Conservation (phyloP, 2,797 vertebrate species). For the Cercopithecus hamlyni region DNA sequence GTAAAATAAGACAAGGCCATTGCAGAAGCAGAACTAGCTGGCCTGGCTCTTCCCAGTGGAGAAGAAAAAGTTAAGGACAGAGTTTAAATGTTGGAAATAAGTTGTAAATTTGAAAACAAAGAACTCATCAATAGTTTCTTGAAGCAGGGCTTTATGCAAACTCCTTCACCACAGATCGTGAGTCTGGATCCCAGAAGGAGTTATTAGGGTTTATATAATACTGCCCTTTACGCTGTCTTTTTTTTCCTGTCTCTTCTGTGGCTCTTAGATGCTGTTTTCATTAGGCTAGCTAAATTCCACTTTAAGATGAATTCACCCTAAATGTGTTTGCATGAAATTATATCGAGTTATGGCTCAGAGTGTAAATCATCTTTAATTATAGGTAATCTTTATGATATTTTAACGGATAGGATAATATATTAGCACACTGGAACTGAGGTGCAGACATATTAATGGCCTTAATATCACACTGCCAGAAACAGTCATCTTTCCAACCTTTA, state of each 20-base stretch:
- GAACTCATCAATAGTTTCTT: neutral
- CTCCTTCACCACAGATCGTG: neutral
- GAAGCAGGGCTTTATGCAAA: neutral
- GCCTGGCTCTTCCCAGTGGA: conserved; percentile 30
- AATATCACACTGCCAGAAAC: conserved; percentile 46
- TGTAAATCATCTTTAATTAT: conserved; percentile 64
- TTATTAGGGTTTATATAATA: neutral
- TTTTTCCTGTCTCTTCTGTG: neutral
- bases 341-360: neutral
- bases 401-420: conserved; percentile 56
- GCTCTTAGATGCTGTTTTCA: neutral
- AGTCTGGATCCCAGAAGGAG: neutral
- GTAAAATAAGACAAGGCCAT: conserved; percentile 71
- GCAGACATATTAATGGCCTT: conserved; percentile 47
- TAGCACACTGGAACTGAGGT: conserved; percentile 60
- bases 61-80: neutral
- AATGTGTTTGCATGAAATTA: conserved; percentile 41
- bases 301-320: neutral
- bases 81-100: conserved; percentile 27
- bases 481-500: conserved; percentile 42
- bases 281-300: neutral
- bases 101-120: neutral
- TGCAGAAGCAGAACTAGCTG: conserved; percentile 64
- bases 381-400: conserved; percentile 20
- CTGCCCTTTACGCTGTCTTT: neutral